These are phyloP conservation scores for Gonioctena quinquepunctata DNA, from an alignment of 1,140 invertebrate genomes.

Conservation along the genomic window DNA sequence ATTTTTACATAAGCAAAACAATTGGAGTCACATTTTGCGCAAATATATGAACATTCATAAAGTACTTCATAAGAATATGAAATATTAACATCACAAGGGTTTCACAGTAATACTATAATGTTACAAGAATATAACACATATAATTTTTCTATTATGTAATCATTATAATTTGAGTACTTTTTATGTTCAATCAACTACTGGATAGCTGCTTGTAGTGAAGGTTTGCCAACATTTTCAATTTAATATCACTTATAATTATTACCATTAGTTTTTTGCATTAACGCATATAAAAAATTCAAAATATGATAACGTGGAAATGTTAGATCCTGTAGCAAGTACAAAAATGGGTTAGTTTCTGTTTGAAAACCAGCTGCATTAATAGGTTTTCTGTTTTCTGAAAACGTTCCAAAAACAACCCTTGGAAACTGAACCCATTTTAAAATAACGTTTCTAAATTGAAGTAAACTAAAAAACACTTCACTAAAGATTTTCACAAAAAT, in stretches of 20 bases:
- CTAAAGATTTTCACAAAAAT: too few relatives aligned
- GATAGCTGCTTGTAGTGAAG: slow-evolving; percentile 56
- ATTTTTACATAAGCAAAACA: slow-evolving; percentile 18
- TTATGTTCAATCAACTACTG: neutral
- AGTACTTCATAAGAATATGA: neutral
- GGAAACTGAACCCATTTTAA: too few relatives aligned
- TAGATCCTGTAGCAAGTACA: too few relatives aligned
- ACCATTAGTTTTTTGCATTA: neutral
- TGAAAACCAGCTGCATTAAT: too few relatives aligned
- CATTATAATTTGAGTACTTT: slow-evolving; percentile 1
- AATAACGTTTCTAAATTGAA: too few relatives aligned
- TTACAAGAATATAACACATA: slow-evolving; percentile 26
- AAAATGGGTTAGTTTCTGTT: too few relatives aligned
- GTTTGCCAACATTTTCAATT: slow-evolving; percentile 56
- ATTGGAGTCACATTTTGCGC: slow-evolving; percentile 23
- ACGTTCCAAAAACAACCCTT: too few relatives aligned
- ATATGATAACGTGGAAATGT: too few relatives aligned
- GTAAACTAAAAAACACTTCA: too few relatives aligned
- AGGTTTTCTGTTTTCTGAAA: too few relatives aligned
- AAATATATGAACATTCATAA: slow-evolving; percentile 2
- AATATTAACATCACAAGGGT: neutral
- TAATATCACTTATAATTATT: neutral
- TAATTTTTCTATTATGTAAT: slow-evolving; percentile 16
- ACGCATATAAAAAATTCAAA: neutral
- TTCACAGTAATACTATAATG: neutral